These are phyloP conservation scores for Turdus rufiventris DNA, from an alignment of 2,113 vertebrate genomes.

Conservation along the genomic window DNA sequence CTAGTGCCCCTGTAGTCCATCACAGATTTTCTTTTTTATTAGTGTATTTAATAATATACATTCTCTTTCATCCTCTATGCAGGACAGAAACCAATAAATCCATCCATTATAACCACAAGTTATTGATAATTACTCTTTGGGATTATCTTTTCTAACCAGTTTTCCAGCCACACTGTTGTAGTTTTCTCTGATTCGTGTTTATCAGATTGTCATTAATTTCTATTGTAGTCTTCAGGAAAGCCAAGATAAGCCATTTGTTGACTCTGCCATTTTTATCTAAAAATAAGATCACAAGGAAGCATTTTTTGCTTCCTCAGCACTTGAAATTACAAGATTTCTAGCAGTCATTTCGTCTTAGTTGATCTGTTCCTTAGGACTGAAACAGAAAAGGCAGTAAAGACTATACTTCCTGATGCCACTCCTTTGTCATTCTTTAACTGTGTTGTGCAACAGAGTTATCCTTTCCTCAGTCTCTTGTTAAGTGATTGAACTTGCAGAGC, in stretches of 20 bases:
- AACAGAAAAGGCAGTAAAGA: not conserved
- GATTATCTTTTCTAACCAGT: not conserved
- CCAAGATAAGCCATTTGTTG: not conserved
- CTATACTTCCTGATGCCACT: not conserved
- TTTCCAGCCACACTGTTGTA: not conserved
- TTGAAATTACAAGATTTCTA: not conserved
- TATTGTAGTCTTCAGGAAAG: not conserved
- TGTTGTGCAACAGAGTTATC: not conserved
- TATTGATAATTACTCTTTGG: not conserved
- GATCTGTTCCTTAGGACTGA: not conserved
- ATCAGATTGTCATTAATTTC: not conserved
- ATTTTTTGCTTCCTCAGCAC: not conserved
- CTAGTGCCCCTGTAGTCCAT: not conserved
- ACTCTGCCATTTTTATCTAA: not conserved
- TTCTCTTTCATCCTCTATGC: not conserved
- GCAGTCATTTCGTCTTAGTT: not conserved
- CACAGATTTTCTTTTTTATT: not conserved
- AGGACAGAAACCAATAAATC: not conserved
- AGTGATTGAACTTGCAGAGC: not conserved
- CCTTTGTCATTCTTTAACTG: not conserved
- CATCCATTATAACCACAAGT: not conserved
- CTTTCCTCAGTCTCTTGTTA: not conserved
- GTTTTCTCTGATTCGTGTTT: not conserved
- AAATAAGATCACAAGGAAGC: not conserved
- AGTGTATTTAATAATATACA: not conserved